Evolutionary conservation across 2,113 vertebrate genomes (phyloP), one percentile per base, ranked within the genome.

Genomic region (Sterrhoptilus dennistouni): DNA sequence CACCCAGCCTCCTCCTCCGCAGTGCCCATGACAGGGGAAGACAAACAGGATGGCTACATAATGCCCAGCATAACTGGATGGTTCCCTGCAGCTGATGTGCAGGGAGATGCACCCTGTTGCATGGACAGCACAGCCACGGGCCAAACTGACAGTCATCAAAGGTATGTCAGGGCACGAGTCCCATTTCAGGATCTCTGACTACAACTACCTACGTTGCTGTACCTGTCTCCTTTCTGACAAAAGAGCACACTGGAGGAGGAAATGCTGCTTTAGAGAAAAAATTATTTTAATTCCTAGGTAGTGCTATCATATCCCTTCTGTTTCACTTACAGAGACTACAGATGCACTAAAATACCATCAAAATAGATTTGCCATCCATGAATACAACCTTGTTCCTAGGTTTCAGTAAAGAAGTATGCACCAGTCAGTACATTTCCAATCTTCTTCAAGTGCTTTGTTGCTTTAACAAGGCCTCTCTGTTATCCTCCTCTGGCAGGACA

Each of bases 401-500:
- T 69, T 76, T 80, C 85, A 77, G 36, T 69, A 80, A 61, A 80
- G 88, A 69, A 65, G 31, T 24, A 63, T 0, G 1, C 3, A 89
- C 9, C 24, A 95, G 42, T 29, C n/a, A 71, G 36, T 0, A 25
- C 61, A 56, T 68, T 57, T 61, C 35, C 54, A 35, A 40, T 42
- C 40, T 54, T 84, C 57, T 91, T 77, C 66, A 69, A 93, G 50
- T 42, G 44, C 70, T 68, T 88, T 44, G 31, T 50, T 68, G 44
- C 75, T 91, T 61, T 59, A 83, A 94, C 68, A 94, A 96, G 79
- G 83, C 33, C n/a, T 47, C 77, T 95, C 87, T 95, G 70, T 94
- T 93, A 29, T 38, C 49, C 70, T 87, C 16, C 49, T 81, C 33
- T 57, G 86, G 71, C 85, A 93, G 29, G 63, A 89, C 57, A 83